A percentile compares a stretch with the other conserved stretches of the same genome.
Conservation (phyloP, 2,888 invertebrate species). For the Heliconius ethilla region DNA sequence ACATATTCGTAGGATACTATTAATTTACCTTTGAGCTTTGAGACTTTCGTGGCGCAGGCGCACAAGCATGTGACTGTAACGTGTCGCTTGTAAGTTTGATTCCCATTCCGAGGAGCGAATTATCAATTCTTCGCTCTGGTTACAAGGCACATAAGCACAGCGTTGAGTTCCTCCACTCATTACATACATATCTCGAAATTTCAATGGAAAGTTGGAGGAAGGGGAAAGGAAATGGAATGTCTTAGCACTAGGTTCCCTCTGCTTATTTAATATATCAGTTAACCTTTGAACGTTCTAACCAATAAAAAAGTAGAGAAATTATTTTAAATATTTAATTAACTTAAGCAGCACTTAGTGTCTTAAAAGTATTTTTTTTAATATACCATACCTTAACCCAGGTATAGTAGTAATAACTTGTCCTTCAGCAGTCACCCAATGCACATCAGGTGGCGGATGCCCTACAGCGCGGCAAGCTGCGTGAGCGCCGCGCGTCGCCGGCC, state of each 20-base stretch:
- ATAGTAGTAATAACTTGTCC: slow-evolving; percentile 75
- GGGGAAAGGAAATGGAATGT: too few species aligned
- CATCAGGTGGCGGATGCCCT: slow-evolving; percentile 70
- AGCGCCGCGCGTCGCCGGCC: slow-evolving; percentile 75
- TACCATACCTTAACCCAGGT: slow-evolving; percentile 68
- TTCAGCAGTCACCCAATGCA: slow-evolving; percentile 76
- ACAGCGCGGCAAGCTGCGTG: slow-evolving; percentile 69
- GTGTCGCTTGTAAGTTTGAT: too few species aligned
- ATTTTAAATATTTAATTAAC: neutral
- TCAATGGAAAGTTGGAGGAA: too few species aligned
- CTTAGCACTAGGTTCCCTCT: too few species aligned
- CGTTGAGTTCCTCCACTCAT: too few species aligned
- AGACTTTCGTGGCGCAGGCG: too few species aligned
- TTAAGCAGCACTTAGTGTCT: neutral
- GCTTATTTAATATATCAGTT: neutral
- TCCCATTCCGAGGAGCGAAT: too few species aligned
- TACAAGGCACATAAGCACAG: too few species aligned
- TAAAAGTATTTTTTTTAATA: neutral
- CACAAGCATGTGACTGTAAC: too few species aligned
- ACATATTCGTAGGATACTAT: neutral
- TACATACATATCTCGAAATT: too few species aligned
- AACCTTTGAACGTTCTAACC: neutral
- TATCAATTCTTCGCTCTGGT: too few species aligned
- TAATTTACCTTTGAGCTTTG: neutral
- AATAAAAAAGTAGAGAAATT: neutral